Evolutionary conservation across 1,140 invertebrate genomes (phyloP), one percentile per base, ranked within the genome.

Genomic region (Pseudomyrmex pallidus): DNA sequence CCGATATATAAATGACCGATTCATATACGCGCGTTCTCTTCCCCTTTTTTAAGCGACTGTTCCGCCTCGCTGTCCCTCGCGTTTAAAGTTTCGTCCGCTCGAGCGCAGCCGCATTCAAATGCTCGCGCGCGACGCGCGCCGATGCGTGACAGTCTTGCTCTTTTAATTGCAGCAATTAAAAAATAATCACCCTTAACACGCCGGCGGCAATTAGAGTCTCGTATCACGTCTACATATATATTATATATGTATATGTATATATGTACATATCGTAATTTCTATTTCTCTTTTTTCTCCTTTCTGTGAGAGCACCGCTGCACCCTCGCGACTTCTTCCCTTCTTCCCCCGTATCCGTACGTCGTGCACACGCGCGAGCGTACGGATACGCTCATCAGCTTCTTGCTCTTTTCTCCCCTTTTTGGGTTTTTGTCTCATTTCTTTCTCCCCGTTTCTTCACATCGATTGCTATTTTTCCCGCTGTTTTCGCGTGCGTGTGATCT

Each of bases 131-230:
- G 64, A 76, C 57, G 67, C 76, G 85, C 82, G 74, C 48, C 72
- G 87, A 86, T 83, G 77, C 85, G 46, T 85, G 62, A 61, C 64
- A 77, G 90, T 91, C 86, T 90, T 83, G 76, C 87, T 91, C 85
- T 63, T 88, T 91, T 90, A 91, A 91, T 89, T 85, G 77, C 67
- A 84, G 88, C 90, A 92, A 92, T 91, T 92, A 92, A 92, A 92
- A 92, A 92, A 92, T 91, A 92, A 92, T 92, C 90, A 91, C 87
- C 74, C 83, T 77, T 89, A 87, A 91, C 90, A 85, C 86, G 85
- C 74, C 72, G 87, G 61, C 82, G 78, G 89, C 89, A 92, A 92
- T 92, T 91, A 92, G 74, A 84, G 62, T 77, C 83, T 84, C 87
- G 80, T 88, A 90, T 91, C 90, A 88, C 89, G 84, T 35, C 5